Conservation (phyloP, 2,113 vertebrate genomes). For the Bungarus multicinctus region DNA sequence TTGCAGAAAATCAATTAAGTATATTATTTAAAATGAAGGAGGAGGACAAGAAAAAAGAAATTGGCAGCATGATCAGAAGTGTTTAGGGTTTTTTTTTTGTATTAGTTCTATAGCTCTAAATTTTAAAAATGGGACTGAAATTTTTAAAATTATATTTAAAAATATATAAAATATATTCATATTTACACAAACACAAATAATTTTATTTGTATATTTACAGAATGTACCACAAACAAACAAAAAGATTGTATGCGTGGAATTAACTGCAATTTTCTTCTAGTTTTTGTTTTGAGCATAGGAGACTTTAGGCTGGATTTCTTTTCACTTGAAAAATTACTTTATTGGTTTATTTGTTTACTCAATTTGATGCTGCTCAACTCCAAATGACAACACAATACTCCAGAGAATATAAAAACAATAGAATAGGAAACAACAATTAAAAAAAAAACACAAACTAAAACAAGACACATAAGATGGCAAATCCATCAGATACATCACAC, state of each 20-base stretch:
- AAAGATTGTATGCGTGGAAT: background rate
- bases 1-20: too few species aligned
- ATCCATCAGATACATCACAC: background rate
- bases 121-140: background rate
- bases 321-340: background rate
- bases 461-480: background rate
- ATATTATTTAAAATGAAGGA: too few species aligned
- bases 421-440: background rate
- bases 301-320: background rate
- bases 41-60: slow-evolving; percentile 6
- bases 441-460: background rate
- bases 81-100: background rate
- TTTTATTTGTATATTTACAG: background rate
- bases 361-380: background rate
- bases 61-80: background rate
- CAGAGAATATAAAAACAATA: background rate
- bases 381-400: background rate
- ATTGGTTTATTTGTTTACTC: background rate
- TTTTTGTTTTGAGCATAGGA: background rate
- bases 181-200: too few species aligned
- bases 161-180: too few species aligned
- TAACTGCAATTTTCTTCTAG: background rate
- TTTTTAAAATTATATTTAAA: background rate
- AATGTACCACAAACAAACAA: background rate
- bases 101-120: background rate